Evolutionary conservation across 2,113 vertebrate species (phyloP).

Genomic region (Nycticorax nycticorax): DNA sequence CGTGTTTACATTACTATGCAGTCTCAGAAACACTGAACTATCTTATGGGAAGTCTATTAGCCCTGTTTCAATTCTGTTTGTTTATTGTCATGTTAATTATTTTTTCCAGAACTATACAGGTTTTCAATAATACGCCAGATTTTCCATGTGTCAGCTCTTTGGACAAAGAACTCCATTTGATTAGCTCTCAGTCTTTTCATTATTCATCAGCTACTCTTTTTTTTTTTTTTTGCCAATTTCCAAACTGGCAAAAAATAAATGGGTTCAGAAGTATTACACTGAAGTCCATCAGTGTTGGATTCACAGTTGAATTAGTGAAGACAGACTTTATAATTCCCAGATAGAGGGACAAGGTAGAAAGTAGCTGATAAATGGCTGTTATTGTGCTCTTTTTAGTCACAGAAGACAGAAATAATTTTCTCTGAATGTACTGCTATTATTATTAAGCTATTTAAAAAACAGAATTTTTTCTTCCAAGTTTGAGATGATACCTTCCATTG

Average conservation of each 20-base stretch:
- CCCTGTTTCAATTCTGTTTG: constrained; percentile 48
- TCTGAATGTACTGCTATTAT: neutral
- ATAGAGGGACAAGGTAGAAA: neutral
- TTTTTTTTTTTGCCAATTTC: neutral
- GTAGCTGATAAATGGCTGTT: neutral
- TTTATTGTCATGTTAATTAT: constrained; percentile 59
- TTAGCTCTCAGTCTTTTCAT: constrained; percentile 20
- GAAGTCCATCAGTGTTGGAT: neutral
- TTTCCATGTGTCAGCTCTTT: constrained; percentile 51
- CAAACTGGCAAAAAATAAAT: neutral
- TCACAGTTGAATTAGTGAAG: neutral
- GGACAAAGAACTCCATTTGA: constrained; percentile 12
- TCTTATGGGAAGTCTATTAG: constrained; percentile 50
- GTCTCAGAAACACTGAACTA: constrained; percentile 18
- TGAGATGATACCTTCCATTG: neutral
- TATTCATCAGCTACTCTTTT: neutral
- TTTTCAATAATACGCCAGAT: constrained; percentile 60
- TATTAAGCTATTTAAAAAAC: neutral
- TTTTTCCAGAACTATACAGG: constrained; percentile 45
- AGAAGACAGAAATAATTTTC: constrained; percentile 12
- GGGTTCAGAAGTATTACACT: neutral
- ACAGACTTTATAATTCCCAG: neutral
- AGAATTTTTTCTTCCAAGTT: neutral
- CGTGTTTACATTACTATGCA: constrained; percentile 36
- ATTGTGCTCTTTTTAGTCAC: neutral